Conservation (phyloP, 2,113 vertebrate species). For the Mugil cephalus region DNA sequence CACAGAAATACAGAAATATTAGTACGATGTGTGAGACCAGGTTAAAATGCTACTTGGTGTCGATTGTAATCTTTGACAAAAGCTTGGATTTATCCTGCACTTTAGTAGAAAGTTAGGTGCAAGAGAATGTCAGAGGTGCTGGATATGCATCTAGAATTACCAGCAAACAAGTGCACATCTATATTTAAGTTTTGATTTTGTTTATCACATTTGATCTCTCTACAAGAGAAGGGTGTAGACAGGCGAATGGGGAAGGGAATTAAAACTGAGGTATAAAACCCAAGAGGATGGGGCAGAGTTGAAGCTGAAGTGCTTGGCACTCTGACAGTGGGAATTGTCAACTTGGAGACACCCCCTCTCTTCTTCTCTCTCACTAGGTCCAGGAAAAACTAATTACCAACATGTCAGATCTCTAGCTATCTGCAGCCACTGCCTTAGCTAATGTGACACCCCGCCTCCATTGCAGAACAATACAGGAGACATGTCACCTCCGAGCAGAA, state of each 20-base stretch:
- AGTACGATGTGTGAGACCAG: too few relatives aligned
- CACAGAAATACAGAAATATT: too few relatives aligned
- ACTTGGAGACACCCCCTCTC: conserved; percentile 37
- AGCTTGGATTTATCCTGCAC: neutral
- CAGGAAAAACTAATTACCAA: conserved; percentile 76
- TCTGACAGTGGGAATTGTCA: conserved; percentile 73
- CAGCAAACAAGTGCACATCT: neutral
- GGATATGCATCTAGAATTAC: neutral
- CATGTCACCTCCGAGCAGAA: conserved; percentile 43
- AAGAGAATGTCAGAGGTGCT: neutral
- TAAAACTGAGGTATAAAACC: conserved; percentile 17
- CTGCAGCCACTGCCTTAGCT: conserved; percentile 41
- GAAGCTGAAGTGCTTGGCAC: conserved; percentile 48
- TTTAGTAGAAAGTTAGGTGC: neutral
- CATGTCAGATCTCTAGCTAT: conserved; percentile 61
- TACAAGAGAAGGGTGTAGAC: neutral
- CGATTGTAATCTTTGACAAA: neutral
- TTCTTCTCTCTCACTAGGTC: conserved; percentile 27
- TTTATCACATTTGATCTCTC: conserved; percentile 6
- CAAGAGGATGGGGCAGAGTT: conserved; percentile 22
- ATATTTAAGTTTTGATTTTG: conserved; percentile 21
- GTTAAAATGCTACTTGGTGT: too few relatives aligned
- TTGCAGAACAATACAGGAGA: conserved; percentile 60
- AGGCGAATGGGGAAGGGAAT: neutral
- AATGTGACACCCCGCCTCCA: conserved; percentile 60